Percentiles rank a stretch among this genome's conserved stretches.
phyloP scores from a whole-genome alignment of 2,797 vertebrate genomes.

The Luscinia luscinia region DNA sequence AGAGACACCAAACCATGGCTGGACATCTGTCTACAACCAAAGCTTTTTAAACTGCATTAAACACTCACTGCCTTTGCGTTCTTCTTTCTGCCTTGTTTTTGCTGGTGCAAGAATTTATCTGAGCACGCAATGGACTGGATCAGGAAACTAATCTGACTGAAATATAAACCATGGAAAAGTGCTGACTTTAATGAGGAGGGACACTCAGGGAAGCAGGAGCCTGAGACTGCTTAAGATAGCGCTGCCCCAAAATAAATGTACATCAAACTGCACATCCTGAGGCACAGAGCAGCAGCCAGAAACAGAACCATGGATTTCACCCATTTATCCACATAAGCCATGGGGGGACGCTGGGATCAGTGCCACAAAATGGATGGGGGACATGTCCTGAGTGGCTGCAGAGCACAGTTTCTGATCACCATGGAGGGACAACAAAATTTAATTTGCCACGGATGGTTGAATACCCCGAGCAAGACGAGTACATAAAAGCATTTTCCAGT shows the following conservation, averaged over 20 bases:
- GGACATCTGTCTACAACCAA: not conserved
- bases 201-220: slow-evolving; percentile 2
- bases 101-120: slow-evolving; percentile 45
- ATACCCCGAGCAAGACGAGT: not conserved
- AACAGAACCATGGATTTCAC: not conserved
- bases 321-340: not conserved
- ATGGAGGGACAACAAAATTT: not conserved
- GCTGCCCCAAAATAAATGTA: slow-evolving; percentile 12
- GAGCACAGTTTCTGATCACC: not conserved
- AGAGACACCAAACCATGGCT: not conserved
- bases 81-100: slow-evolving; percentile 20
- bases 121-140: slow-evolving; percentile 40
- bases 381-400: not conserved
- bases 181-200: slow-evolving; percentile 42
- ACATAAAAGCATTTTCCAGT: not conserved
- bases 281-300: not conserved
- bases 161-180: slow-evolving; percentile 38
- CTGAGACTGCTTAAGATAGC: slow-evolving; percentile 20
- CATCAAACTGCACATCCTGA: not conserved
- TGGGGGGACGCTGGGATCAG: not conserved
- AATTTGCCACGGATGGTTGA: not conserved
- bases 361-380: not conserved
- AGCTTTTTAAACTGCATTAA: not conserved
- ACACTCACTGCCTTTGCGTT: not conserved
- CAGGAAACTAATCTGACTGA: slow-evolving; percentile 40